A percentile compares a stretch with the other conserved stretches of the same genome.
Conservation (phyloP, 2,113 vertebrate genomes). For the Lipotes vexillifer region DNA sequence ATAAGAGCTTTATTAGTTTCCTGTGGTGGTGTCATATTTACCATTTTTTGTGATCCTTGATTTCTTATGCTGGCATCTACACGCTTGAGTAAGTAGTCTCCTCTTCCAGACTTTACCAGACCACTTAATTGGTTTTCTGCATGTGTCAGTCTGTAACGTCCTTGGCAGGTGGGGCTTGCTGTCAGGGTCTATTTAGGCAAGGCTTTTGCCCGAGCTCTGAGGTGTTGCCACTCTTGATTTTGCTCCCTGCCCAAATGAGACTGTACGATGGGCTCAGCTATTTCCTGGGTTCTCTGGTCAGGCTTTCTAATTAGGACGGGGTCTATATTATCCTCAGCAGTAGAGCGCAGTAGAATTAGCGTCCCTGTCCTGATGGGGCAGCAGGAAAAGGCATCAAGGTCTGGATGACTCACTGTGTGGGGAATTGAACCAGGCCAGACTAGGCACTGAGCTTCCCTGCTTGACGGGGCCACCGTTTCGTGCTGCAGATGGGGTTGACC, state of each 20-base stretch:
- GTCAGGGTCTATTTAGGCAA: neutral
- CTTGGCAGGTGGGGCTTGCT: neutral
- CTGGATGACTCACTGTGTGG: neutral
- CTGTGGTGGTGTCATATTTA: neutral
- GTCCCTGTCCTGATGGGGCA: neutral
- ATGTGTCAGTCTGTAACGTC: neutral
- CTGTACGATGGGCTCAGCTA: neutral
- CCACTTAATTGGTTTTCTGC: neutral
- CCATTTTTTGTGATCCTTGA: neutral
- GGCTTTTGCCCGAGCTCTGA: neutral
- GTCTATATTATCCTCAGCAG: neutral
- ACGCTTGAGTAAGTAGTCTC: neutral
- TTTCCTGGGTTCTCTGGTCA: neutral
- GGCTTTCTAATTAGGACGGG: neutral
- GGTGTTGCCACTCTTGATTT: neutral
- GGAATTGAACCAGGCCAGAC: neutral
- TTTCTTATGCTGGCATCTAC: neutral
- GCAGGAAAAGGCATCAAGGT: neutral
- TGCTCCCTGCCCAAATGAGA: neutral
- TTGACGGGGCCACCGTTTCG: neutral
- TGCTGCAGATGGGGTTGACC: neutral
- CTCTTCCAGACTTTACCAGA: neutral
- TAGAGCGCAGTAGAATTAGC: neutral
- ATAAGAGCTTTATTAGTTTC: neutral
- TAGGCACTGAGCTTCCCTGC: neutral